Evolutionary conservation across 2,113 vertebrate species (phyloP).

Genomic region (Sclerurus mexicanus): DNA sequence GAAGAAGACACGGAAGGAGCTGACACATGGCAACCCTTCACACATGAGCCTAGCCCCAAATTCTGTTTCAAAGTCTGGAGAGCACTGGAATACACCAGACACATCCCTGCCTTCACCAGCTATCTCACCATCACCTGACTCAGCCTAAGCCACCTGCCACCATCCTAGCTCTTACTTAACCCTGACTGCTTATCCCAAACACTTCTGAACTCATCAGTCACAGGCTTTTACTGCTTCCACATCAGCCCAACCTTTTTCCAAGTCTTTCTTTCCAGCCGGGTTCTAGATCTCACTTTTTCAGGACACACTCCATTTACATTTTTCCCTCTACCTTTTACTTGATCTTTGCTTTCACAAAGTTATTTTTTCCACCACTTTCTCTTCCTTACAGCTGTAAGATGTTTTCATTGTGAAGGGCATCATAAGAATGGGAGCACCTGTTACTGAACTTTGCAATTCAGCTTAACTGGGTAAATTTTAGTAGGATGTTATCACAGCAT

Average conservation of each 20-base stretch:
- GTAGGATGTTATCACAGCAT: not conserved
- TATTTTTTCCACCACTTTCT: not conserved
- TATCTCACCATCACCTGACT: not conserved
- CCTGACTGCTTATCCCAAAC: not conserved
- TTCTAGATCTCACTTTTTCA: not conserved
- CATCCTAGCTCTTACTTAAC: not conserved
- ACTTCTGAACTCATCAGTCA: not conserved
- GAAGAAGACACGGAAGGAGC: not conserved
- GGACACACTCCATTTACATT: accelerated
- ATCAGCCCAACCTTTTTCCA: not conserved
- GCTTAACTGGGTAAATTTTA: not conserved
- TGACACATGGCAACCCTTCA: not conserved
- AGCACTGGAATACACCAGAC: not conserved
- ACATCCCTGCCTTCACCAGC: not conserved
- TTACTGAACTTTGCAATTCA: not conserved
- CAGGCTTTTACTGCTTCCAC: not conserved
- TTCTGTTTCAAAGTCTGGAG: not conserved
- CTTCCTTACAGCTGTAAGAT: not conserved
- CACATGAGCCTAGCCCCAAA: not conserved
- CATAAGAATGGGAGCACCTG: not conserved
- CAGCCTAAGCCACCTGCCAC: not conserved
- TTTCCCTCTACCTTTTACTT: not conserved
- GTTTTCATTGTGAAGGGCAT: not conserved
- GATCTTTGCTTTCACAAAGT: not conserved
- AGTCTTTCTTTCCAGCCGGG: not conserved